A percentile compares a stretch with the other conserved stretches of the same genome.
Evolutionary conservation across 2,797 vertebrate genomes (phyloP).

Genomic region (Toxotes lorentzi): DNA sequence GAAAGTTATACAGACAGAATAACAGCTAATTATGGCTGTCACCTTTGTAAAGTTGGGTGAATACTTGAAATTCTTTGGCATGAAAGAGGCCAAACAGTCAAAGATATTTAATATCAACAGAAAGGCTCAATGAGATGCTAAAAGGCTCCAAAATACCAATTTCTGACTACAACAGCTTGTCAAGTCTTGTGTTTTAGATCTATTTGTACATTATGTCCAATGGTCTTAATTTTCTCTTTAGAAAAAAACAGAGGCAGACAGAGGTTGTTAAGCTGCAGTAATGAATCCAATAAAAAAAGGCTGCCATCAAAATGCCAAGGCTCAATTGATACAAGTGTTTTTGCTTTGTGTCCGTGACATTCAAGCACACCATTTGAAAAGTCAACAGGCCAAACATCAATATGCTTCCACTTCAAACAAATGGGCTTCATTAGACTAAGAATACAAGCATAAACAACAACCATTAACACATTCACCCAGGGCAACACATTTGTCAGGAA

Average conservation of each 20-base stretch:
- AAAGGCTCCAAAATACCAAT: not conserved
- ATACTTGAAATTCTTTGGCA: not conserved
- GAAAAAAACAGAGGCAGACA: not conserved
- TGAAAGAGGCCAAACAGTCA: not conserved
- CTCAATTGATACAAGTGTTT: slow-evolving; percentile 17
- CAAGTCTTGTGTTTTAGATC: too few relatives aligned
- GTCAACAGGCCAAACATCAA: slow-evolving; percentile 27
- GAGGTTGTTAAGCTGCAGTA: not conserved
- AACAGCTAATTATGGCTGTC: too few relatives aligned
- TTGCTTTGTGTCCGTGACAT: slow-evolving; percentile 24
- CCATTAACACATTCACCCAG: slow-evolving; percentile 14
- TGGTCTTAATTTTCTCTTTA: slow-evolving; percentile 36
- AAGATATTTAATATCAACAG: not conserved
- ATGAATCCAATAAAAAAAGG: slow-evolving; percentile 9
- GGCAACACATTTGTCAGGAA: slow-evolving; percentile 25
- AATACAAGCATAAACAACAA: not conserved
- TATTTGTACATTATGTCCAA: slow-evolving; percentile 1
- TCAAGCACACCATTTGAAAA: slow-evolving; percentile 13
- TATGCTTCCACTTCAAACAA: slow-evolving; percentile 25
- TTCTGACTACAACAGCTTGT: not conserved
- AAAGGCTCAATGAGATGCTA: not conserved
- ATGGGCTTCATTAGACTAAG: not conserved
- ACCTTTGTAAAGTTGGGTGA: not conserved
- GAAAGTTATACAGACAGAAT: not conserved
- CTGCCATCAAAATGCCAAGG: not conserved